Base-by-base conservation (phyloP, 2,888 invertebrate species). In the Micropterix aruncella region DNA sequence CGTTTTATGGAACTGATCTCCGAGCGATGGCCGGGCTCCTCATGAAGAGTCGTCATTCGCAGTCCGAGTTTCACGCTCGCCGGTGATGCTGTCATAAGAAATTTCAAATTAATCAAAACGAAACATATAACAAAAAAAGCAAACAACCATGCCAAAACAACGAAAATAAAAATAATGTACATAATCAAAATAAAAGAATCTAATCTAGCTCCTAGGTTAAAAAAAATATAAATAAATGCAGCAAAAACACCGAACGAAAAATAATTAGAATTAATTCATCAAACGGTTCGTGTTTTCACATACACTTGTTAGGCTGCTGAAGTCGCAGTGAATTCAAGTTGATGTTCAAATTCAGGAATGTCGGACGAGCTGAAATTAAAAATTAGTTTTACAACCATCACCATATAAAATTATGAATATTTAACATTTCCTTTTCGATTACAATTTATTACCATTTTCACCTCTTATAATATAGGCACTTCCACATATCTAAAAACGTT, bases 331-430 rank as follows among this genome's bases (percentile, higher is more conserved):
- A 81, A 77, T 90, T 91, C 73, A 89, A 80, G 79, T 88, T 91
- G 78, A 90, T 77, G 77, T 86, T 91, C 77, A 95, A 86, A 82
- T 93, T 94, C 75, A 95, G 85, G 82, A 93, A 95, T 68, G 93
- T 95, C 65, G 95, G 95, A 62, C 95, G 89, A 71, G 94, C 94
- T 95, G 93, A 77, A 84, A 83, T 72, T 66, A 59, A 70, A 65
- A 52, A 48, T 37, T 43, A 37, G 37, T 46, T 47, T 46, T 48
- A 44, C 45, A 48, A 47, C 40, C 44, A 47, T 46, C 19, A 38
- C 38, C 38, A 38, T n/a, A n/a, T n/a, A n/a, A n/a, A n/a, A n/a
- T n/a, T n/a, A n/a, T n/a, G n/a, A n/a, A n/a, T n/a, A n/a, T n/a
- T n/a, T n/a, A n/a, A n/a, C n/a, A n/a, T n/a, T n/a, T n/a, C n/a